A percentile compares a stretch with the other conserved stretches of the same genome.
Evolutionary conservation across 37 sponge, comb jelly and placozoan species (phyloP).

Genomic region (Halisarca cf. caerulea): DNA sequence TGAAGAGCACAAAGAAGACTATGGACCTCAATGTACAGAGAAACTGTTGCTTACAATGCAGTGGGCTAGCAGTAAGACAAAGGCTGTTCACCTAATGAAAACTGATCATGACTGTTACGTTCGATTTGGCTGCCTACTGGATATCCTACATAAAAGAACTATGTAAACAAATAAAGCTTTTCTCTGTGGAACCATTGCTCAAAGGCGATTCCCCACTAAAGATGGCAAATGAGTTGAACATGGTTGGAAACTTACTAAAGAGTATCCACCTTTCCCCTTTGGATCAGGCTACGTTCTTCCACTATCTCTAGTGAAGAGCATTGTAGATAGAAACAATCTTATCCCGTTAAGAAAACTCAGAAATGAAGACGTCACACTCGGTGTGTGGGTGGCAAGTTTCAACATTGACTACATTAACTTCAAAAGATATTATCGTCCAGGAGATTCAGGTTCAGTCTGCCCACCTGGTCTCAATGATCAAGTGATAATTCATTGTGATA

Average conservation of each 20-base stretch:
- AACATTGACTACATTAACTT: not conserved
- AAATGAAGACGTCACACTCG: not conserved
- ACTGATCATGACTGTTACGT: slow-evolving; percentile 7
- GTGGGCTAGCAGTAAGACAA: not conserved
- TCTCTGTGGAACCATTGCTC: not conserved
- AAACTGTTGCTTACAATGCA: not conserved
- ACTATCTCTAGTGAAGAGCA: not conserved
- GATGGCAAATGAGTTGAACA: not conserved
- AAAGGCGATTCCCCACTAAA: not conserved
- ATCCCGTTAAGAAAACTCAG: not conserved
- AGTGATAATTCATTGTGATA: no score
- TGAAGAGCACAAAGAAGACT: not conserved
- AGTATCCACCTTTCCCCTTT: not conserved
- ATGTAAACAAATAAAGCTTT: not conserved
- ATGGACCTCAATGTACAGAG: not conserved
- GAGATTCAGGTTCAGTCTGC: no score
- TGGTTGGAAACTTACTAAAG: not conserved
- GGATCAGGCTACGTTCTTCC: not conserved
- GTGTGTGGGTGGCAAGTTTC: not conserved
- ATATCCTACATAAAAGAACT: not conserved
- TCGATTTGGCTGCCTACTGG: not conserved
- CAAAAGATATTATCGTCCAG: not conserved
- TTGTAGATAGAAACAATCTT: not conserved
- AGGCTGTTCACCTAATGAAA: not conserved
- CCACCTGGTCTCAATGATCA: no score